These are phyloP conservation scores for Coboldia fuscipes DNA, from an alignment of 1,140 invertebrate species.

Conservation along the genomic window DNA sequence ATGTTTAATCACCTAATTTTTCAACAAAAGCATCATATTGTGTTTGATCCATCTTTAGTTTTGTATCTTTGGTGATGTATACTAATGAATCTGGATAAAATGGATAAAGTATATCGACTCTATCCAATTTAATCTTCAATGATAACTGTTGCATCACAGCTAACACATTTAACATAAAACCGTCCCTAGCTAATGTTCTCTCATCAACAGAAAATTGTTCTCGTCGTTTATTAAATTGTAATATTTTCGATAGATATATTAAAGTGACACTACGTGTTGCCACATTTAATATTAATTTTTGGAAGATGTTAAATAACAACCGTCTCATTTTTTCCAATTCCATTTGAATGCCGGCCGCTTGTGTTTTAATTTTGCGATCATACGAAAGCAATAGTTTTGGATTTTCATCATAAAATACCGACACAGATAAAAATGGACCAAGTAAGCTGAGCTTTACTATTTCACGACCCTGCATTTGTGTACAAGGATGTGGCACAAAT, in stretches of 20 bases:
- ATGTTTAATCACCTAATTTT: constrained; percentile 39
- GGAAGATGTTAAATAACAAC: constrained; percentile 59
- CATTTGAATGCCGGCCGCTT: constrained; percentile 44
- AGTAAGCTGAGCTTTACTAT: constrained; percentile 62
- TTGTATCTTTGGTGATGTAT: constrained; percentile 62
- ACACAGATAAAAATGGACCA: constrained; percentile 74
- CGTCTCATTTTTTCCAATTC: constrained; percentile 47
- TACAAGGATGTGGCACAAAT: constrained; percentile 50
- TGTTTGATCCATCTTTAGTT: constrained; percentile 58
- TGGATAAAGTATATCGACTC: constrained; percentile 68
- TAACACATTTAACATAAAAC: constrained; percentile 85
- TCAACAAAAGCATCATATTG: constrained; percentile 58
- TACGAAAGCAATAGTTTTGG: constrained; percentile 36
- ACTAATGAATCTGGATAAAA: constrained; percentile 62
- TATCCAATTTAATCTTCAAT: constrained; percentile 63
- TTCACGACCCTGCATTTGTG: constrained; percentile 51
- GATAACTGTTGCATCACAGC: constrained; percentile 74
- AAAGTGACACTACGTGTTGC: constrained; percentile 50
- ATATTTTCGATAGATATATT: constrained; percentile 49
- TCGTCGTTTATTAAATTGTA: constrained; percentile 66
- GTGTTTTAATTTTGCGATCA: constrained; percentile 34
- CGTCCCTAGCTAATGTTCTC: constrained; percentile 64
- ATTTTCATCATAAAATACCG: constrained; percentile 84
- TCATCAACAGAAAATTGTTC: constrained; percentile 80
- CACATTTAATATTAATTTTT: constrained; percentile 61